phyloP scores from a whole-genome alignment of 1,140 invertebrate species.

The Ceratina japonica region DNA sequence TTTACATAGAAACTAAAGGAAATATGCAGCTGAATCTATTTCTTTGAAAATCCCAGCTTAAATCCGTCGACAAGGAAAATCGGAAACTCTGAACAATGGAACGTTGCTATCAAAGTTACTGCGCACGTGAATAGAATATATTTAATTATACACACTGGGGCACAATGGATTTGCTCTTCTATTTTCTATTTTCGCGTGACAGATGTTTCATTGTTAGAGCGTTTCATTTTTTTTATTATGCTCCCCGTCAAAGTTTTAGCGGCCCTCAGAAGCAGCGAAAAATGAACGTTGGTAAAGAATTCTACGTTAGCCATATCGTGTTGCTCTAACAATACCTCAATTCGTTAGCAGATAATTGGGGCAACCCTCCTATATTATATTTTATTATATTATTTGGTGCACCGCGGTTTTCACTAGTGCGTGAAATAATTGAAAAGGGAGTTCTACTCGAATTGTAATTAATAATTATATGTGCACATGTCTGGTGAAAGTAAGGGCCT shows the following conservation, averaged over 20 bases:
- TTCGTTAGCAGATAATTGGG: not conserved
- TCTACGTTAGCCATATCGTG: not conserved
- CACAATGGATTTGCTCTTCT: not conserved
- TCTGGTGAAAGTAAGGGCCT: not conserved
- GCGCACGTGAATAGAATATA: not conserved
- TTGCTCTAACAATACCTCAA: not conserved
- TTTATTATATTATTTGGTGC: not conserved
- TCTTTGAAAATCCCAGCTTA: too few species aligned
- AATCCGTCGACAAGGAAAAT: too few species aligned
- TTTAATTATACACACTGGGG: not conserved
- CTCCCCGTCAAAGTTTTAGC: not conserved
- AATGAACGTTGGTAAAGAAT: not conserved
- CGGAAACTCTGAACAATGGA: not conserved
- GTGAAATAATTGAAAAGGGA: too few species aligned
- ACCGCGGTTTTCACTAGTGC: not conserved
- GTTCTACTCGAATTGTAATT: too few species aligned
- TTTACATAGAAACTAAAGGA: too few species aligned
- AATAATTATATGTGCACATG: too few species aligned
- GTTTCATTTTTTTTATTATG: too few species aligned
- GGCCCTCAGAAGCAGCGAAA: not conserved
- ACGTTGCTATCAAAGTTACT: not conserved
- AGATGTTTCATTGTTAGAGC: too few species aligned
- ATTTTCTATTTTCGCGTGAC: not conserved
- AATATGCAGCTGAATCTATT: too few species aligned
- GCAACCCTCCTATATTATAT: not conserved